Percentiles rank a stretch among this genome's conserved stretches.
phyloP scores from a whole-genome alignment of 2,888 invertebrate genomes.

The Tetropium fuscum region DNA sequence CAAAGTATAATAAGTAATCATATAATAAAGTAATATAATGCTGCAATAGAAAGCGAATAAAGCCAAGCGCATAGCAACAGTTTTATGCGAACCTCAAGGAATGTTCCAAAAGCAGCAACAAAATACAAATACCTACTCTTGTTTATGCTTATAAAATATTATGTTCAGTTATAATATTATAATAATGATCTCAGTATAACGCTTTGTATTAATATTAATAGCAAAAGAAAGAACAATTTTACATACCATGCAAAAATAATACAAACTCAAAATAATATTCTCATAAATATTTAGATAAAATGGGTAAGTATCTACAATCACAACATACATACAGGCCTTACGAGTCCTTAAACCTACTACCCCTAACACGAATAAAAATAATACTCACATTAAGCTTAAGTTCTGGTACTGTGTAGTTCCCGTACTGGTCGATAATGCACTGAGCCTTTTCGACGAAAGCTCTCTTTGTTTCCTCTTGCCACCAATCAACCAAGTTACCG shows the following conservation, averaged over 20 bases:
- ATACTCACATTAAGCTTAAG: constrained; percentile 77
- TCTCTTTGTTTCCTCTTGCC: constrained; percentile 85
- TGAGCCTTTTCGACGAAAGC: constrained; percentile 86
- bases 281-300: neutral
- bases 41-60: no score
- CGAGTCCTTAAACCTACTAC: no score
- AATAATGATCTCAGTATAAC: constrained; percentile 11
- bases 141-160: neutral
- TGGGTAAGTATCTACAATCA: constrained; percentile 8
- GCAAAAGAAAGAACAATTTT: neutral
- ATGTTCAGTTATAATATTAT: neutral
- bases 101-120: no score
- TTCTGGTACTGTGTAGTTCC: constrained; percentile 86
- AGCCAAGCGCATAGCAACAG: no score
- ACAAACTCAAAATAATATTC: constrained; percentile 4
- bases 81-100: no score
- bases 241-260: constrained; percentile 6
- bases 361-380: neutral
- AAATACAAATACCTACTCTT: neutral
- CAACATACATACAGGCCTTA: no score
- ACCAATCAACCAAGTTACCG: constrained; percentile 95
- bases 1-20: no score
- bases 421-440: constrained; percentile 95
- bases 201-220: constrained; percentile 2
- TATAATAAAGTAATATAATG: no score